Percentiles rank a stretch among this genome's conserved stretches.
Conservation (phyloP, 2,113 vertebrate species). For the Cebidichthys violaceus region DNA sequence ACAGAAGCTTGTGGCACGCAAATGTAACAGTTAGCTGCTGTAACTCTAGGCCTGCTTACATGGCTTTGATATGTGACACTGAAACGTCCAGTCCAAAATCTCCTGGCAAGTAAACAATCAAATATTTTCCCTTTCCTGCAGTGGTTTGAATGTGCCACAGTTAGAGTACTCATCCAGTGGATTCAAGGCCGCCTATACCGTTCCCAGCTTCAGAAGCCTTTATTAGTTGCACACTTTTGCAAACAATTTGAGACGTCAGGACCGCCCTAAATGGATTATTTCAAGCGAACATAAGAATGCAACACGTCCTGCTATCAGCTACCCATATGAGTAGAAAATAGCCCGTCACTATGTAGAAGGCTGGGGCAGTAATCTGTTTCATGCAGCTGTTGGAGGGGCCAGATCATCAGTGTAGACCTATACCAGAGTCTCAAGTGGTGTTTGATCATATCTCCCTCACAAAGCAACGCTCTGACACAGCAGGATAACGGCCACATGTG, state of each 20-base stretch:
- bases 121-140: conserved; percentile 59
- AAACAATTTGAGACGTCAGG: conserved; percentile 60
- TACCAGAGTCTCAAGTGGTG: conserved; percentile 54
- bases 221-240: conserved; percentile 62
- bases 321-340: conserved; percentile 41
- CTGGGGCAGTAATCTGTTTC: conserved; percentile 36
- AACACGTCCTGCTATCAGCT: conserved; percentile 38
- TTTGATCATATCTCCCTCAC: conserved; percentile 71
- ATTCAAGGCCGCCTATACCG: conserved; percentile 59
- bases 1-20: conserved; percentile 48
- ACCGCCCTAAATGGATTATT: conserved; percentile 44
- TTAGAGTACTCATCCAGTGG: conserved; percentile 57
- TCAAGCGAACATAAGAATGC: conserved; percentile 31
- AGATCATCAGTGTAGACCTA: conserved; percentile 43
- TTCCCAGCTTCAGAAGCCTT: conserved; percentile 39
- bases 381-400: conserved; percentile 37
- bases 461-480: conserved; percentile 55
- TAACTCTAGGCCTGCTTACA: conserved; percentile 63
- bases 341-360: not conserved
- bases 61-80: conserved; percentile 83
- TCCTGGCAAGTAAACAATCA: conserved; percentile 82
- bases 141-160: conserved; percentile 79
- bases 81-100: conserved; percentile 68
- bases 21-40: conserved; percentile 57
- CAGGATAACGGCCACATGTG: conserved; percentile 79